phyloP scores from a whole-genome alignment of 1,140 invertebrate species.

The Apis dorsata region DNA sequence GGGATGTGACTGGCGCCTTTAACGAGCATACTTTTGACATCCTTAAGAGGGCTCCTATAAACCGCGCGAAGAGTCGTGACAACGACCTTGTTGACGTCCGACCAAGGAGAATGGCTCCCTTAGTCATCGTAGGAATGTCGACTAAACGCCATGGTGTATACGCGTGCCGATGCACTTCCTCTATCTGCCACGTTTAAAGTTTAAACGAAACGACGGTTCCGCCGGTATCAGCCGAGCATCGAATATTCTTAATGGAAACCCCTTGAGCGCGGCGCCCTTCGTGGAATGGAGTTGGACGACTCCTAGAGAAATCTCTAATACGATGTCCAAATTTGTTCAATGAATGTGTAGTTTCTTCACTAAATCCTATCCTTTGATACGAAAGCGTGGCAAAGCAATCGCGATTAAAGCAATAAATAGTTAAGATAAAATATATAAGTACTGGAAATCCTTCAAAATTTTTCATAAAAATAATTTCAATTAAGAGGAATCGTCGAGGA shows the following conservation, averaged over 20 bases:
- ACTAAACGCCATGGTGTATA: conserved; percentile 26
- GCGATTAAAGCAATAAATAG: too few relatives aligned
- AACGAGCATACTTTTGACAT: conserved; percentile 61
- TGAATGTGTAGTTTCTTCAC: not conserved
- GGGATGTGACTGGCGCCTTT: conserved; percentile 56
- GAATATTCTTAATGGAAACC: conserved; percentile 47
- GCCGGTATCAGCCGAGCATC: conserved; percentile 19
- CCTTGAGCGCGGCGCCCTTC: not conserved
- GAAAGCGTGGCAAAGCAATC: too few relatives aligned
- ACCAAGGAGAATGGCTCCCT: conserved; percentile 42
- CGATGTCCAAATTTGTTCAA: not conserved
- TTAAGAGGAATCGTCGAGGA: too few relatives aligned
- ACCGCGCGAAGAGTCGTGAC: conserved; percentile 57
- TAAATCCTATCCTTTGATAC: not conserved
- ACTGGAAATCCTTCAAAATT: too few relatives aligned
- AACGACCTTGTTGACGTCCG: conserved; percentile 64
- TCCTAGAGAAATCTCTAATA: not conserved
- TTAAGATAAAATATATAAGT: too few relatives aligned
- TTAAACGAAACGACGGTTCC: conserved; percentile 27
- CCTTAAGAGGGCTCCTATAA: conserved; percentile 51
- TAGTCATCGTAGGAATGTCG: conserved; percentile 68
- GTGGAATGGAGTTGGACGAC: not conserved
- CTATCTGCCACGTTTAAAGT: conserved; percentile 35
- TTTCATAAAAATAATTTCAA: too few relatives aligned
- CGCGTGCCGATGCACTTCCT: conserved; percentile 46